These are phyloP conservation scores for Benitochromis conjunctus DNA, from an alignment of 2,113 vertebrate species.

Conservation along the genomic window DNA sequence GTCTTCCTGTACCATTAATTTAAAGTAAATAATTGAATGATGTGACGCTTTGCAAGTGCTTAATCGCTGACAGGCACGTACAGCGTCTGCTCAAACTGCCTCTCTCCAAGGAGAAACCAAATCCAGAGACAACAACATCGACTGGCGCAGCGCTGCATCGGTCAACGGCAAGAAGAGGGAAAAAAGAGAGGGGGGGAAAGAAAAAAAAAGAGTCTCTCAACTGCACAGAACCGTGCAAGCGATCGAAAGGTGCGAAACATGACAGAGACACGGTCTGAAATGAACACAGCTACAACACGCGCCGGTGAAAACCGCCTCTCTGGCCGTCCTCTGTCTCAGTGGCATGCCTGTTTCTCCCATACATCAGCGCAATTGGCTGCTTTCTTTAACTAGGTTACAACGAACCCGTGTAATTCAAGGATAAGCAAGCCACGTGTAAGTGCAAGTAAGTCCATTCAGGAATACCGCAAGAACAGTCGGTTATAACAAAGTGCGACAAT, in stretches of 20 bases:
- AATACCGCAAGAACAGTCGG: not conserved
- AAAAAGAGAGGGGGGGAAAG: accelerated
- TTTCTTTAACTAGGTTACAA: not conserved
- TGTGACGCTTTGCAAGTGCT: not conserved
- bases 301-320: not conserved
- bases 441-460: not conserved
- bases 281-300: constrained; percentile 26
- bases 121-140: constrained; percentile 18
- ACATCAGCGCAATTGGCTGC: not conserved
- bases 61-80: not conserved
- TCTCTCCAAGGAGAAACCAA: constrained; percentile 33
- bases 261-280: constrained; percentile 62
- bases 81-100: not conserved
- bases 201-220: not conserved
- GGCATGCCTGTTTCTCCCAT: not conserved
- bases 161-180: constrained; percentile 8
- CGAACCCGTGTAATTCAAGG: not conserved
- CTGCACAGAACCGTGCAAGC: not conserved
- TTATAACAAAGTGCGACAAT: constrained; percentile 13
- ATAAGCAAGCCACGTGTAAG: not conserved
- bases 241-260: constrained; percentile 29
- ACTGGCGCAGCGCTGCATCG: constrained; percentile 57
- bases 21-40: not conserved
- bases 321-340: not conserved
- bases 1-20: not conserved